Base-by-base conservation (phyloP, 1,140 invertebrate genomes). In the Trypoxylus dichotomus region DNA sequence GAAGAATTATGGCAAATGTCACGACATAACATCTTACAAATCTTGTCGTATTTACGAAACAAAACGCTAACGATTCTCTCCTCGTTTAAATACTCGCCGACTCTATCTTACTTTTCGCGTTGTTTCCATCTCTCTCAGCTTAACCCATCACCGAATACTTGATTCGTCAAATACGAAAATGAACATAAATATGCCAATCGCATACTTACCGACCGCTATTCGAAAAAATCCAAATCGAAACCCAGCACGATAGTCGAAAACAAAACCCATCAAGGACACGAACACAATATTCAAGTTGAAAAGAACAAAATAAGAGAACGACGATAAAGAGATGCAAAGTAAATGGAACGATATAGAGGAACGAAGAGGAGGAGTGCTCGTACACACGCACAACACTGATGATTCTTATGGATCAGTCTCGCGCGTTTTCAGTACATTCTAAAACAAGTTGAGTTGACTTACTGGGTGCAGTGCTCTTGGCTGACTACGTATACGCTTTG, bases 191-290 rank as follows among this genome's bases (percentile, higher is more conserved):
- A 68, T 68, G 60, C 60, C 24, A 68, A 68, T 68, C 60, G 27
- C 60, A 68, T 68, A 68, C 60, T 68, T 68, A 68, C 60, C 60
- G 24, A 68, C 60, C 60, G 60, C 60, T 68, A 68, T 68, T 68
- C 24, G 60, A 68, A 68, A 68, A 68, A 68, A 68, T 68, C 60
- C 60, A 68, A 68, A 27, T 68, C 24, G 60, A 25, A 68, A 68
- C 11, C 19, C 19, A 24, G 60, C 21, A 68, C 60, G 60, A 25
- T 27, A 24, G 60, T 29, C 47, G 47, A 54, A 54, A 29, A 68
- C 19, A 68, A 68, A 68, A 29, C 27, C 60, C 60, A 54, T 54
- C 60, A 68, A 68, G 60, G 60, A 68, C 60, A 27, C 60, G 60
- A 25, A 68, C 60, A 68, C 60, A 68, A 58, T 19, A 58, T 58